Evolutionary conservation across 2,113 vertebrate genomes (phyloP).

Genomic region (Petrocephalus microphthalmus): DNA sequence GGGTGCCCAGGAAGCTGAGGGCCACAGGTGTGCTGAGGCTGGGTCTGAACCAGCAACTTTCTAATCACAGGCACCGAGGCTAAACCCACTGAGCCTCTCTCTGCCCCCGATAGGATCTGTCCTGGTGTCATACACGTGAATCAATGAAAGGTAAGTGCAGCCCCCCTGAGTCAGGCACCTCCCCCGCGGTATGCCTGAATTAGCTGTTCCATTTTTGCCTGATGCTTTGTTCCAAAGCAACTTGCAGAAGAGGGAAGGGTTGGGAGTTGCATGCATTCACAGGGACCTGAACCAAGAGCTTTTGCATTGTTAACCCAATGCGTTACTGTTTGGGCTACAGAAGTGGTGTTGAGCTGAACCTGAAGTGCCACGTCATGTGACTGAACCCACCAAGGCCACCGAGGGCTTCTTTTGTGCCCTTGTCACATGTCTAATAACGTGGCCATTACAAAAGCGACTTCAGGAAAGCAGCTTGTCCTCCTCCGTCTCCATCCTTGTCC

Average conservation of each 20-base stretch:
- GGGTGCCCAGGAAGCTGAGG: no score
- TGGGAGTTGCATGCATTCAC: background rate
- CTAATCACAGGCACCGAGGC: no score
- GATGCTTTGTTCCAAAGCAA: background rate
- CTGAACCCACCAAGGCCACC: background rate
- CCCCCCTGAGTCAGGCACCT: no score
- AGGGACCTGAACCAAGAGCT: background rate
- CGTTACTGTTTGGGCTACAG: background rate
- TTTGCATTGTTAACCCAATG: background rate
- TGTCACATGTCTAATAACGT: background rate
- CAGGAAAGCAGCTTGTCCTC: background rate
- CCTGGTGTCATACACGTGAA: background rate
- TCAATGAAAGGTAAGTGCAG: background rate
- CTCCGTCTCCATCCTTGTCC: conserved; percentile 5
- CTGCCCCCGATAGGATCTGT: no score
- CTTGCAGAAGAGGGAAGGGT: background rate
- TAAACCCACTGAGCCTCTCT: no score
- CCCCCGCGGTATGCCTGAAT: background rate
- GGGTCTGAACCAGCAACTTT: no score
- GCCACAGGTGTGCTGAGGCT: no score
- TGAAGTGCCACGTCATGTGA: background rate
- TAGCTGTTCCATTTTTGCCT: background rate
- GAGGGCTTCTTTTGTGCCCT: background rate
- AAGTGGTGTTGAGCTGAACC: background rate
- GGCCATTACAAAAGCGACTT: background rate